These are phyloP conservation scores for Lutjanus erythropterus DNA, from an alignment of 2,113 vertebrate genomes.

Conservation along the genomic window DNA sequence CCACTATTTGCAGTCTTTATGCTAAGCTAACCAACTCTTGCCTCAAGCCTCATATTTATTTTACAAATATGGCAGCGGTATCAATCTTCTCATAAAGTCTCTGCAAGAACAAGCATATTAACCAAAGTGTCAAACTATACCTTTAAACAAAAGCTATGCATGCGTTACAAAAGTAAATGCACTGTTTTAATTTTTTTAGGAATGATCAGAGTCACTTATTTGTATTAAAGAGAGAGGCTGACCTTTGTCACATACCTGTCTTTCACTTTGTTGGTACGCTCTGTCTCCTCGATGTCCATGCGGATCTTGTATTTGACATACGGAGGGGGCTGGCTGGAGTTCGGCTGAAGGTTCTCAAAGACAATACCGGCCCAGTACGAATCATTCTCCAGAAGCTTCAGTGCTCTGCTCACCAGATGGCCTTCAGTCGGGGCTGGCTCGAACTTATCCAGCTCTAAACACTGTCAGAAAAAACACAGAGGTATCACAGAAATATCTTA, in stretches of 20 bases:
- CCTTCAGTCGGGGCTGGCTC: slow-evolving; percentile 88
- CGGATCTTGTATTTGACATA: slow-evolving; percentile 96
- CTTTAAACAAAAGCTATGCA: neutral
- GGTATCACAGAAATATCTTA: neutral
- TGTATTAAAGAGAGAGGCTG: neutral
- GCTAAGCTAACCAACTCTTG: neutral
- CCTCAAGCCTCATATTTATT: neutral
- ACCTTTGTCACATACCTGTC: slow-evolving; percentile 83
- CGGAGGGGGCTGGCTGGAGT: slow-evolving; percentile 82
- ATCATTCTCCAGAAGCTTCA: slow-evolving; percentile 89
- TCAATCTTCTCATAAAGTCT: neutral
- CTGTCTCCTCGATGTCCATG: slow-evolving; percentile 95
- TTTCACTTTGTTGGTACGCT: slow-evolving; percentile 91
- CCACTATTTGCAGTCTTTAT: neutral
- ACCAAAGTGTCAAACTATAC: too few relatives aligned
- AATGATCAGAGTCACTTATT: neutral
- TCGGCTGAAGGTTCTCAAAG: slow-evolving; percentile 86
- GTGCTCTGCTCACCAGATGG: slow-evolving; percentile 88
- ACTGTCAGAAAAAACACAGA: slow-evolving; percentile 84
- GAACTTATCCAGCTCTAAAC: slow-evolving; percentile 95
- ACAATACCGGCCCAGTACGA: slow-evolving; percentile 95
- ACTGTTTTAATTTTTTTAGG: neutral
- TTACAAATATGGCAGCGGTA: neutral
- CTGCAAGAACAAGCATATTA: neutral
- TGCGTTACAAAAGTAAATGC: neutral